A percentile compares a stretch with the other conserved stretches of the same genome.
Conservation (phyloP, 2,888 invertebrate species). For the Lysandra bellargus region DNA sequence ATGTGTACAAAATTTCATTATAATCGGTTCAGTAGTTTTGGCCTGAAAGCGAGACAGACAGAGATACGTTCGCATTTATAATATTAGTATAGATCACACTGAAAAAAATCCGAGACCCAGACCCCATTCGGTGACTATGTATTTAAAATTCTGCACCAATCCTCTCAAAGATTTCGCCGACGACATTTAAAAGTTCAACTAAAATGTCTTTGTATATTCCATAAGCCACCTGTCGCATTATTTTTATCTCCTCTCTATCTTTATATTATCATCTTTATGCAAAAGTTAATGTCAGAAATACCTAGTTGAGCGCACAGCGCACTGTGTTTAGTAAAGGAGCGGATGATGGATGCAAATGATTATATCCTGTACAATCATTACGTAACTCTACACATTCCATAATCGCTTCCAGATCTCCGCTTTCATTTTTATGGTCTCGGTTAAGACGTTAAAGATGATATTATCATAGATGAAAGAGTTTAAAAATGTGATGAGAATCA, state of each 20-base stretch:
- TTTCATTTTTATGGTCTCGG: constrained; percentile 1
- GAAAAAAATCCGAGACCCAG: not conserved
- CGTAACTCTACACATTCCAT: constrained; percentile 9
- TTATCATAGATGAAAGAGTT: constrained; percentile 7
- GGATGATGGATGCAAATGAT: constrained; percentile 15
- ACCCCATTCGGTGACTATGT: not conserved
- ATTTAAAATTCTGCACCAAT: not conserved
- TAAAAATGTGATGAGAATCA: constrained; percentile 11
- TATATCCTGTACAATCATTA: constrained; percentile 6
- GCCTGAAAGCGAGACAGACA: too few species aligned
- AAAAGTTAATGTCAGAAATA: not conserved
- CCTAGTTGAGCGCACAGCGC: not conserved
- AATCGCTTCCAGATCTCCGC: constrained; percentile 15
- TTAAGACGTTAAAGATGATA: constrained; percentile 10
- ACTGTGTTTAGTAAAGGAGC: not conserved
- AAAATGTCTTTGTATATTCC: not conserved
- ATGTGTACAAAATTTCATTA: too few species aligned
- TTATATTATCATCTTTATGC: not conserved
- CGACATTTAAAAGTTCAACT: not conserved
- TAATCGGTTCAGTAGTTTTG: too few species aligned
- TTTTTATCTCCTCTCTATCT: constrained; percentile 9
- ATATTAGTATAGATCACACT: too few species aligned
- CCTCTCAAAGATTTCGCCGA: not conserved
- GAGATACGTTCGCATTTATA: too few species aligned
- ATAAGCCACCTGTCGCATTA: not conserved